Percentiles rank a stretch among this genome's conserved stretches.
Evolutionary conservation across 2,797 vertebrate genomes (phyloP).

Genomic region (Gila robusta): DNA sequence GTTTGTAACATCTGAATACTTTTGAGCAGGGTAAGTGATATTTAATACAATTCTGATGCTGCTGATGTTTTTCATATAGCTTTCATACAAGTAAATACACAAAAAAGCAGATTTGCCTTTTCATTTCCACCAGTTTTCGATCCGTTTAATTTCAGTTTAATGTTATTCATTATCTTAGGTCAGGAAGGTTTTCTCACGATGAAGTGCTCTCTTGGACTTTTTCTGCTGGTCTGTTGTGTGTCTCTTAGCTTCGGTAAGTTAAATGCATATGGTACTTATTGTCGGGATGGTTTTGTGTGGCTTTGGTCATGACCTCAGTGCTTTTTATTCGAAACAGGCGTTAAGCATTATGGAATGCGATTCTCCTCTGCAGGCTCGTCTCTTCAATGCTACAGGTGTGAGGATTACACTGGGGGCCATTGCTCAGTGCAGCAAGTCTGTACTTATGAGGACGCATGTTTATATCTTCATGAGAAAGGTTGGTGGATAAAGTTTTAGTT

Average conservation of each 20-base stretch:
- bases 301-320: slow-evolving; percentile 38
- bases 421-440: slow-evolving; percentile 77
- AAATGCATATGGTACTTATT: background rate
- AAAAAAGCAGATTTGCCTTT: background rate
- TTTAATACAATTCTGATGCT: background rate
- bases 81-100: background rate
- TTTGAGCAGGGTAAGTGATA: slow-evolving; percentile 23
- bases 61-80: background rate
- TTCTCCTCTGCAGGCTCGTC: slow-evolving; percentile 66
- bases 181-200: slow-evolving; percentile 54
- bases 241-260: slow-evolving; percentile 68
- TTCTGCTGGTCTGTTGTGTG: slow-evolving; percentile 66
- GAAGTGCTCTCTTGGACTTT: slow-evolving; percentile 65
- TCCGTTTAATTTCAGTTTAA: background rate
- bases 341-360: slow-evolving; percentile 57
- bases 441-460: slow-evolving; percentile 78
- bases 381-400: slow-evolving; percentile 78
- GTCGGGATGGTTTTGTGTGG: background rate
- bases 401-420: slow-evolving; percentile 71
- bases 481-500: background rate
- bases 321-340: slow-evolving; percentile 50
- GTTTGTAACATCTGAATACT: slow-evolving; percentile 8
- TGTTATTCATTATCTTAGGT: slow-evolving; percentile 21
- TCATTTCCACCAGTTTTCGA: background rate
- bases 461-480: slow-evolving; percentile 80